Percentiles rank a stretch among this genome's conserved stretches.
Evolutionary conservation across 2,888 invertebrate species (phyloP).

Genomic region (Schizaphis graminum): DNA sequence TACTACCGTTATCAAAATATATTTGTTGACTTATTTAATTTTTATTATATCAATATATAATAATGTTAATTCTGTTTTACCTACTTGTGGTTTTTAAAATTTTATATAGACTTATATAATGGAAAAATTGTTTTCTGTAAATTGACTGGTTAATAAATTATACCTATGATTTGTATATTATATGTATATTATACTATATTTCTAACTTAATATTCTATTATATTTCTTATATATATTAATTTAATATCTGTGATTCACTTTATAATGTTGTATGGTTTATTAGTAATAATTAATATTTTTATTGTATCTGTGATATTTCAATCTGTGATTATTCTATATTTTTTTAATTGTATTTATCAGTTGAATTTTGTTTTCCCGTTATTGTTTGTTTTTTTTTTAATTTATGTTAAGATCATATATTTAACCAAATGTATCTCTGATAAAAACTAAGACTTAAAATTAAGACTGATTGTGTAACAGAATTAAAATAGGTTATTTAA

Average conservation of each 20-base stretch:
- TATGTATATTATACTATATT: background rate
- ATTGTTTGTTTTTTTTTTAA: background rate
- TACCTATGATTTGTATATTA: background rate
- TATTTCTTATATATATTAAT: background rate
- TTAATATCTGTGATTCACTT: background rate
- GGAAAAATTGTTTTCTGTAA: background rate
- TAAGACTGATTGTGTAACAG: background rate
- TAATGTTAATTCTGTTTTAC: background rate
- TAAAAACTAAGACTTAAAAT: background rate
- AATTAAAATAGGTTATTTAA: too few species aligned
- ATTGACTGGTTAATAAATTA: background rate
- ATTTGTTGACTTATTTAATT: background rate
- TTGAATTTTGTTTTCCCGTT: background rate
- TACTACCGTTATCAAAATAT: background rate
- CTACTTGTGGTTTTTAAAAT: conserved; percentile 5
- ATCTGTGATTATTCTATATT: background rate
- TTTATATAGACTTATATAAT: background rate
- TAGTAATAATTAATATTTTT: background rate
- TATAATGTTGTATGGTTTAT: background rate
- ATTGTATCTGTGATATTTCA: conserved; percentile 13
- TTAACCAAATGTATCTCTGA: background rate
- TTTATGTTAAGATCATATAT: background rate
- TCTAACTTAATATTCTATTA: background rate
- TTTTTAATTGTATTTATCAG: background rate
- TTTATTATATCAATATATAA: background rate